Base-by-base conservation (phyloP, 2,888 invertebrate species). In the Synergus gifuensis region DNA sequence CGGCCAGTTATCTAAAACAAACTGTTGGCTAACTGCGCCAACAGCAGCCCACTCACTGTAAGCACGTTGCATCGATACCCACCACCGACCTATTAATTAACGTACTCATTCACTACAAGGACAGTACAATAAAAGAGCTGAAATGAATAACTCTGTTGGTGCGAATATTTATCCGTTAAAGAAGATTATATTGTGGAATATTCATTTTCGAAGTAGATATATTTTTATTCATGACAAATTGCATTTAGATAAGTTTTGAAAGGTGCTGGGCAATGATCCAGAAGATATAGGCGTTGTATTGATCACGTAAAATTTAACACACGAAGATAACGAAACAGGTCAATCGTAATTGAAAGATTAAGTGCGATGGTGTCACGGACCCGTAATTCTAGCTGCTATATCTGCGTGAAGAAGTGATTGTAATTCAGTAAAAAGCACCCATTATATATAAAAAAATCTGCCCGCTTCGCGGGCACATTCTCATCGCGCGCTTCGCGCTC, bases 1-100 rank as follows among this genome's bases (percentile, higher is more conserved):
- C 73, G n/a, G 54, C 54, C 28, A 36, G 73, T 73, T 73, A 73
- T 73, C 73, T 73, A 73, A 73, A 73, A 54, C 73, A 73, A 73
- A 73, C 73, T 54, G 49, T 12, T 73, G 54, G 49, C 49, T 28
- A 54, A 73, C 54, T 73, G 22, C 49, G 7, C 16, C n/a, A 54
- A 36, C 36, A 54, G 9, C 54, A 54, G 49, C 36, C 54, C 73
- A 73, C 73, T 54, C 49, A 36, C n/a, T 73, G 54, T 73, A 54
- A 73, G 40, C 73, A 73, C 36, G 9, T 11, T 73, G 36, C 28
- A 73, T 36, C 49, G 73, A 73, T 73, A 49, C 49, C 49, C 36
- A 28, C 69, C 9, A 66, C 46, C 28, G 18, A 69, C n/a, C 73
- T 54, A 73, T 40, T 73, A 73, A 73, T 73, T 73, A 54, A 73